These are phyloP conservation scores for Lepus americanus DNA, from an alignment of 2,113 vertebrate genomes.

Conservation along the genomic window DNA sequence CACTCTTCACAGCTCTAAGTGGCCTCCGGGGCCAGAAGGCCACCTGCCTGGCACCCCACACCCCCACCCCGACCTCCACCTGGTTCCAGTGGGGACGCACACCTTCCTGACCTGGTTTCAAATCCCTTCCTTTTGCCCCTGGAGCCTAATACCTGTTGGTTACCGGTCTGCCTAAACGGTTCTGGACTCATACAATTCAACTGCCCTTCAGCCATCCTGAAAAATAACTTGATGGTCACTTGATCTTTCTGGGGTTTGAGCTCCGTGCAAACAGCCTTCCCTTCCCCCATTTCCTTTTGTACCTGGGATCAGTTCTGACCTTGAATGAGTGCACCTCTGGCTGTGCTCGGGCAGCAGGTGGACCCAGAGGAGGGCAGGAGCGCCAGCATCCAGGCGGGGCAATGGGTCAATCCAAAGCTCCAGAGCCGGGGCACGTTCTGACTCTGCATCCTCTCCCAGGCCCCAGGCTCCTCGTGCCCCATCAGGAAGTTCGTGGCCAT, in stretches of 20 bases:
- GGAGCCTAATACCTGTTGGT: neutral
- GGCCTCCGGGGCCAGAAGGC: neutral
- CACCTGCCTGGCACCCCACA: neutral
- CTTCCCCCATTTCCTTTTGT: neutral
- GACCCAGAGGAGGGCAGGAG: neutral
- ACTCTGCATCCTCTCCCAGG: neutral
- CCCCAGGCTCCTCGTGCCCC: neutral
- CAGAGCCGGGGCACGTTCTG: neutral
- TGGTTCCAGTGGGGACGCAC: neutral
- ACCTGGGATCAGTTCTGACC: neutral
- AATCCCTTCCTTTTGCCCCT: neutral
- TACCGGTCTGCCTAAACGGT: neutral
- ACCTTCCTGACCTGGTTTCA: conserved; percentile 3
- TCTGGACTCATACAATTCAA: neutral
- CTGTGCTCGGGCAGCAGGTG: neutral
- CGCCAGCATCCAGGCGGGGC: neutral
- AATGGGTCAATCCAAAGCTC: too few relatives aligned
- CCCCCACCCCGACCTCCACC: neutral
- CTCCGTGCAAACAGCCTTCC: neutral
- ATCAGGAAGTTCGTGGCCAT: neutral
- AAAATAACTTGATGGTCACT: neutral
- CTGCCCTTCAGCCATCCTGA: neutral
- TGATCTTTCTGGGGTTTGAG: neutral
- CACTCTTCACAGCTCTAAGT: neutral
- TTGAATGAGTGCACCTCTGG: neutral